Conservation (phyloP, 2,797 vertebrate species). For the Coilia nasus region DNA sequence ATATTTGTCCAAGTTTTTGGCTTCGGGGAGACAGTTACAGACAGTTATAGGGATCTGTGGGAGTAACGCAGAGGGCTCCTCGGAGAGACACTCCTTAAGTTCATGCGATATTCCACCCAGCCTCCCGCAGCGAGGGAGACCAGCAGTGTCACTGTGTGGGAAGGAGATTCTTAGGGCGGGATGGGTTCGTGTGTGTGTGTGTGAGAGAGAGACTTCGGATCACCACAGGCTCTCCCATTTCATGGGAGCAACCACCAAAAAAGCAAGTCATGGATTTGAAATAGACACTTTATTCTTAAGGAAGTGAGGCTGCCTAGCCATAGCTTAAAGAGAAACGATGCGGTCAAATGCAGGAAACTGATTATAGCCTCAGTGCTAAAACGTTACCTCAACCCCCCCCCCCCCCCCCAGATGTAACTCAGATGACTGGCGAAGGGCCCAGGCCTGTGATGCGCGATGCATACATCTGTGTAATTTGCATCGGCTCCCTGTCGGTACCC, state of each 20-base stretch:
- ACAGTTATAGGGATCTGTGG: neutral
- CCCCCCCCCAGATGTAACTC: neutral
- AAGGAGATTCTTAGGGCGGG: neutral
- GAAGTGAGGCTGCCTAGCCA: neutral
- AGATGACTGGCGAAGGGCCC: neutral
- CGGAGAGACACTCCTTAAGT: neutral
- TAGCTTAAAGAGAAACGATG: neutral
- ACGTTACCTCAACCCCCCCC: too few species aligned
- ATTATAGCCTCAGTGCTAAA: too few species aligned
- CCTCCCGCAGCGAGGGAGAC: neutral
- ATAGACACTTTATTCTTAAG: neutral
- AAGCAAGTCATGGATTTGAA: neutral
- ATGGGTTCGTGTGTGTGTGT: neutral
- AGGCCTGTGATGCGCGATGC: neutral
- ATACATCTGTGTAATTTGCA: neutral
- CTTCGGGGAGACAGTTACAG: neutral
- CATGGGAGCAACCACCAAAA: neutral
- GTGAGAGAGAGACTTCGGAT: neutral
- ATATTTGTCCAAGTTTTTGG: neutral
- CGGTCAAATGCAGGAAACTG: neutral
- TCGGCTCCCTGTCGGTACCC: neutral
- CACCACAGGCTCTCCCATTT: neutral
- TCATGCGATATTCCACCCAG: neutral
- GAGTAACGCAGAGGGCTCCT: neutral
- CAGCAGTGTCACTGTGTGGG: slow-evolving; percentile 4